Base-by-base conservation (phyloP, 2,888 invertebrate species). In the Rhimphoctona megacephalus region DNA sequence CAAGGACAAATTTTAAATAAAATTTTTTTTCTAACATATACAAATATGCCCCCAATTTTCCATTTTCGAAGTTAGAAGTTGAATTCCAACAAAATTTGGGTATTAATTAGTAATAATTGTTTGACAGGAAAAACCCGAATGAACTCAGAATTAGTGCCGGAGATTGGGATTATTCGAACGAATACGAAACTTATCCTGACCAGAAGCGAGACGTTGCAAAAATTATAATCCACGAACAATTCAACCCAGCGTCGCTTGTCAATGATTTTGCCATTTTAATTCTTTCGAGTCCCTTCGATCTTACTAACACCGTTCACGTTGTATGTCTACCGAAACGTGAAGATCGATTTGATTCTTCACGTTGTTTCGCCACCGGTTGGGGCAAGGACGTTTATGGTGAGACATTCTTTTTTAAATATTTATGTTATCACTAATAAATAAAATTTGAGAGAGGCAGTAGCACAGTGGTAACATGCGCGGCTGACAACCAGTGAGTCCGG, bases 121-220 rank as follows among this genome's bases (percentile, higher is more conserved):
- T 66, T 17, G 3, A 36, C 74, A 94, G 94, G 30, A 93, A 90
- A 66, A 33, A 72, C 6, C 57, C 92, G 61, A 76, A 81, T 0
- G 90, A 92, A 0, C 92, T 97, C 70, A 94, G 93, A 82, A 88
- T 97, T 2, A 95, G 97, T 0, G 96, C 97, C 0, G 98, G 98
- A 0, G 98, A 98, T 94, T 98, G 98, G 97, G 97, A 98, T 94
- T 97, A 97, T 0, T 97, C 97, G 93, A 96, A 96, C 0, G 96
- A 95, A 52, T 95, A 95, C 67, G 98, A 98, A 92, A 95, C 96
- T 0, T 96, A 95, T 84, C 96, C 96, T 0, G 96, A 97, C 92
- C 97, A 97, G 91, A 97, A 98, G 91, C 95, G 97, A 6, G 94
- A 95, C 7, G 97, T 97, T 0, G 91, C 92, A 0, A 94, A 95